Evolutionary conservation across 2,888 invertebrate genomes (phyloP).

Genomic region (Cephus pygmeus): DNA sequence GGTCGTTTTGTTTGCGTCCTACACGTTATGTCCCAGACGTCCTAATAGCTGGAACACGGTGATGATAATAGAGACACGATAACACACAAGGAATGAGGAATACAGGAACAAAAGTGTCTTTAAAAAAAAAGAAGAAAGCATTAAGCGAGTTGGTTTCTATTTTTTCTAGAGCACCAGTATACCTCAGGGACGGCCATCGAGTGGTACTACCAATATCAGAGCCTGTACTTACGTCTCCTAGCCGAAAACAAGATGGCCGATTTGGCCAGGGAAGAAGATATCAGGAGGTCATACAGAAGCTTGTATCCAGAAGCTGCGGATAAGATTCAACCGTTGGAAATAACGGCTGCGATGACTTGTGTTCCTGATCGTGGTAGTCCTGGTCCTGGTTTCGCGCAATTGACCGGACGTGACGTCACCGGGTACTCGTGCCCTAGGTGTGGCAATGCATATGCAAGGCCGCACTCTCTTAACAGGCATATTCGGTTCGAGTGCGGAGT

Average conservation of each 20-base stretch:
- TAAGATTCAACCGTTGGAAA: not conserved
- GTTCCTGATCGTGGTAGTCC: not conserved
- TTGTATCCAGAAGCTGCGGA: not conserved
- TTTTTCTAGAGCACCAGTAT: slow-evolving; percentile 48
- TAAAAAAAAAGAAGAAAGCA: not conserved
- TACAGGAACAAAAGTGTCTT: not conserved
- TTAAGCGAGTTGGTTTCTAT: slow-evolving; percentile 28
- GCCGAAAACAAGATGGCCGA: slow-evolving; percentile 43
- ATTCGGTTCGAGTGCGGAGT: slow-evolving; percentile 72
- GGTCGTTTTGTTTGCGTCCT: slow-evolving; percentile 40
- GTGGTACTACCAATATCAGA: slow-evolving; percentile 54
- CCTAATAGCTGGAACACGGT: not conserved
- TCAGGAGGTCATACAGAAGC: slow-evolving; percentile 15
- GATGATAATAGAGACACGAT: not conserved
- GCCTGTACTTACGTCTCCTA: slow-evolving; percentile 48
- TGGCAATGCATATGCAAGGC: slow-evolving; percentile 71
- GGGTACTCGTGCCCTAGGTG: slow-evolving; percentile 68
- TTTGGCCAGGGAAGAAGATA: slow-evolving; percentile 11
- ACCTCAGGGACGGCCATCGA: slow-evolving; percentile 46
- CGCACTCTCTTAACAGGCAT: slow-evolving; percentile 70
- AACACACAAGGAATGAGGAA: not conserved
- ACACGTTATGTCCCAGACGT: slow-evolving; percentile 16
- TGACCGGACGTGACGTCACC: slow-evolving; percentile 11
- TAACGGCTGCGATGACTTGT: not conserved
- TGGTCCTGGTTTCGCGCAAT: not conserved